A percentile compares a stretch with the other conserved stretches of the same genome.
Evolutionary conservation across 2,113 vertebrate genomes (phyloP).

Genomic region (Anhinga rufa): DNA sequence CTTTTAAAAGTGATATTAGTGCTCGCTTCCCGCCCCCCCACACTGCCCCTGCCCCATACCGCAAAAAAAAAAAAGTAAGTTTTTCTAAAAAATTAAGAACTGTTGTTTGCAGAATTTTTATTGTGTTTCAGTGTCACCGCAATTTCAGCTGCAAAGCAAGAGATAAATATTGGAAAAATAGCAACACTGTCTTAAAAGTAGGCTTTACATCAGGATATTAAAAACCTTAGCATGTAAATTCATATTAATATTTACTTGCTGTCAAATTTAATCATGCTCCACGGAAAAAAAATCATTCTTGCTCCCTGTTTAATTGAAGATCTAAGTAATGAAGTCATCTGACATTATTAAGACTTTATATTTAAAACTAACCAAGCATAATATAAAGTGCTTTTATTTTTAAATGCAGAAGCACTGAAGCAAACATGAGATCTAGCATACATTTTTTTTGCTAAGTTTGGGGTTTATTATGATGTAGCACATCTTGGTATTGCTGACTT

Average conservation of each 20-base stretch:
- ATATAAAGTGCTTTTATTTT: neutral
- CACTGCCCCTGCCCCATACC: neutral
- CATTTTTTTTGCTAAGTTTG: neutral
- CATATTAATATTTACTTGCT: neutral
- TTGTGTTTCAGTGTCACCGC: neutral
- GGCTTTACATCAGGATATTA: neutral
- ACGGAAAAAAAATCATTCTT: neutral
- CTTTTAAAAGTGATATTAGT: neutral
- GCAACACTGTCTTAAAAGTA: neutral
- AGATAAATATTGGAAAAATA: neutral
- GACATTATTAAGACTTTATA: neutral
- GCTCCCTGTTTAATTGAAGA: neutral
- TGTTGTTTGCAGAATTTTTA: neutral
- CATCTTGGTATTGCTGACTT: conserved; percentile 39
- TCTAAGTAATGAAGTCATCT: neutral
- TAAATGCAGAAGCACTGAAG: neutral
- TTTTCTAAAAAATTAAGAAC: neutral
- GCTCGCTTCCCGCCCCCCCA: neutral
- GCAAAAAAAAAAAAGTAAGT: too few species aligned
- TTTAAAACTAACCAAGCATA: neutral
- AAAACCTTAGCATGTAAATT: neutral
- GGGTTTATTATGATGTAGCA: conserved; percentile 12
- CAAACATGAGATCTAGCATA: neutral
- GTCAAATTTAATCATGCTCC: neutral
- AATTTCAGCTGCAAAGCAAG: neutral